Base-by-base conservation (phyloP, 2,797 vertebrate species). In the Enoplosus armatus region DNA sequence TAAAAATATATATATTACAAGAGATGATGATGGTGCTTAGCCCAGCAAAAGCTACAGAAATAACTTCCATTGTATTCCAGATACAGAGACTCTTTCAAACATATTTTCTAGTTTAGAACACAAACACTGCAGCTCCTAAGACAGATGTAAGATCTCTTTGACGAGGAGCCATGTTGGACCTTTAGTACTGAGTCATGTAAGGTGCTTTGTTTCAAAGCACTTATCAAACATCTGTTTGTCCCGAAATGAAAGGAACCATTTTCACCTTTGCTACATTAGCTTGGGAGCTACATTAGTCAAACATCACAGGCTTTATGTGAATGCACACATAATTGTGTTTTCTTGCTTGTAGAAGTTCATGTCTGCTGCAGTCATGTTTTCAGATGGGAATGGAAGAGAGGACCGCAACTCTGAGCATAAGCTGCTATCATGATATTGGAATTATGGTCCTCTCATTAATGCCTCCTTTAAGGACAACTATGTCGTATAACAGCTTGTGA, bases 201-300 rank as follows among this genome's bases (percentile, higher is more conserved):
- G 31, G 37, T 48, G 68, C 72, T 72, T 63, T 77, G 53, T 79
- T 80, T 61, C 47, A 75, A 56, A 84, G 72, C 67, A 54, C 60
- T 45, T 22, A 43, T 63, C 22, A n/a, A 26, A 55, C 45, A 56
- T 64, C 35, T 55, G 31, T 62, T 61, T n/a, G 37, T 18, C 43
- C 41, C 18, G 9, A 62, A 72, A 70, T 77, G 15, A 83, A 79
- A 82, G 53, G 29, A 61, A 24, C 7, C 27, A 20, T 76, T 73
- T 80, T 66, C 65, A 77, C 39, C 60, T 70, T 47, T 79, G 15
- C 33, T 31, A 26, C 59, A 47, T 64, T 6, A 60, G 26, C 18
- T 68, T 26, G 7, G 3, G 37, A 79, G 65, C 45, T 55, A n/a
- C 43, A 58, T 70, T 50, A 59, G 65, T 37, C 35, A 51, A 26